These are phyloP conservation scores for Phania funesta DNA, from an alignment of 2,888 invertebrate genomes.

Conservation along the genomic window DNA sequence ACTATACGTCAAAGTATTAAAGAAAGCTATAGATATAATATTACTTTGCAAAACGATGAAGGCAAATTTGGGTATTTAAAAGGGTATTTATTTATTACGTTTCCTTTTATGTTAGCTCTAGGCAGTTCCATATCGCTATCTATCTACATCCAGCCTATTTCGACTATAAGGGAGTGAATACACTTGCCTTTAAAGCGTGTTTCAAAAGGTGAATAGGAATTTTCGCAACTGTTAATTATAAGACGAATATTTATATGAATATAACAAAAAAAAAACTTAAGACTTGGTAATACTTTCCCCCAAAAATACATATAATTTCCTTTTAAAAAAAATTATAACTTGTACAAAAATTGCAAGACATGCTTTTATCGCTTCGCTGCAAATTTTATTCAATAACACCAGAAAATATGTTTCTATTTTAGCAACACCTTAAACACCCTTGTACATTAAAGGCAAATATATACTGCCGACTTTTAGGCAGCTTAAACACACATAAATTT, in stretches of 20 bases:
- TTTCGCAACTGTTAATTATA: not conserved
- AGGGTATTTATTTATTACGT: too few species aligned
- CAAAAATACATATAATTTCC: not conserved
- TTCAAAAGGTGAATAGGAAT: not conserved
- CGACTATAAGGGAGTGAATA: too few species aligned
- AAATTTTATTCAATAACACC: not conserved
- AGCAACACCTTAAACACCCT: not conserved
- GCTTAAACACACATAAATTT: slow-evolving; percentile 5
- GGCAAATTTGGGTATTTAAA: too few species aligned
- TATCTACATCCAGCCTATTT: not conserved
- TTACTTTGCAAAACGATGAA: too few species aligned
- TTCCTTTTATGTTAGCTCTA: too few species aligned
- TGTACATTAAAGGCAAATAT: not conserved
- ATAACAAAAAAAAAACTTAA: not conserved
- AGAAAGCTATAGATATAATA: too few species aligned
- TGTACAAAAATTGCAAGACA: too few species aligned
- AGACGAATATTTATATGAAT: not conserved
- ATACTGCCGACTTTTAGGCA: slow-evolving; percentile 11
- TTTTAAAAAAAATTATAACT: too few species aligned
- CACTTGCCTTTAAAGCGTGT: too few species aligned
- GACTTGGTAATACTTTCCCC: not conserved
- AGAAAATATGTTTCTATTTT: not conserved
- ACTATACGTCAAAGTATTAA: too few species aligned
- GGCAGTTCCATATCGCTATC: too few species aligned
- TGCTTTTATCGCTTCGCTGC: not conserved